phyloP scores from a whole-genome alignment of 1,140 invertebrate species.

The Camponotus pennsylvanicus region DNA sequence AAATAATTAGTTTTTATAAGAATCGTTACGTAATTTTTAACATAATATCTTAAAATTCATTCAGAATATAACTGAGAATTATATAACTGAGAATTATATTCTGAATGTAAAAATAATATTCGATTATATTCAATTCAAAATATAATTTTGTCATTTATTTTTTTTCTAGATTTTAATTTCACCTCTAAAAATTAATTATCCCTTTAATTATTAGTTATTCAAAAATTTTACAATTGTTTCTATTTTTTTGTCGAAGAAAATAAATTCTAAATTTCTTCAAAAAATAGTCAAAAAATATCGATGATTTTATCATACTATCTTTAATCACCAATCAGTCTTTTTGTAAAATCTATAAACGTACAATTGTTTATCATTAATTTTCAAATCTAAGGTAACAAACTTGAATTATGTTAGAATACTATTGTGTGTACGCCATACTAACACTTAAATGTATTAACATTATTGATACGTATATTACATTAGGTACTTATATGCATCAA shows the following conservation, averaged over 20 bases:
- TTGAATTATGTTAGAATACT: conserved; percentile 64
- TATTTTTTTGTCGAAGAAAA: conserved; percentile 21
- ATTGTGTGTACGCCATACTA: conserved; percentile 19
- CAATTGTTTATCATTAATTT: conserved; percentile 46
- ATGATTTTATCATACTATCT: conserved; percentile 12
- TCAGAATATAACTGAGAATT: no score
- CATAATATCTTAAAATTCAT: background rate
- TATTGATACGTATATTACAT: conserved; percentile 10
- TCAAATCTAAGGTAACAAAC: background rate
- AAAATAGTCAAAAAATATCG: conserved; percentile 2
- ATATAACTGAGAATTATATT: no score
- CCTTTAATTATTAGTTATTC: conserved; percentile 1
- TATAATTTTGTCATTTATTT: background rate
- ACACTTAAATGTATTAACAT: conserved; percentile 10
- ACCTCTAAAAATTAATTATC: background rate
- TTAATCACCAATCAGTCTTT: conserved; percentile 66
- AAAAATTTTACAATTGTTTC: background rate
- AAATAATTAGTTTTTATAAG: background rate
- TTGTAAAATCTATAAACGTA: conserved; percentile 48
- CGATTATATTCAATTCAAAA: background rate
- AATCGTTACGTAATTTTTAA: background rate
- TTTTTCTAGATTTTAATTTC: background rate
- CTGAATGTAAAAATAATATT: no score
- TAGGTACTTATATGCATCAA: background rate
- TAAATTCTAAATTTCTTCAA: background rate